A percentile compares a stretch with the other conserved stretches of the same genome.
These are phyloP conservation scores for Ephialtes manifestator DNA, from an alignment of 2,888 invertebrate genomes.

Conservation along the genomic window DNA sequence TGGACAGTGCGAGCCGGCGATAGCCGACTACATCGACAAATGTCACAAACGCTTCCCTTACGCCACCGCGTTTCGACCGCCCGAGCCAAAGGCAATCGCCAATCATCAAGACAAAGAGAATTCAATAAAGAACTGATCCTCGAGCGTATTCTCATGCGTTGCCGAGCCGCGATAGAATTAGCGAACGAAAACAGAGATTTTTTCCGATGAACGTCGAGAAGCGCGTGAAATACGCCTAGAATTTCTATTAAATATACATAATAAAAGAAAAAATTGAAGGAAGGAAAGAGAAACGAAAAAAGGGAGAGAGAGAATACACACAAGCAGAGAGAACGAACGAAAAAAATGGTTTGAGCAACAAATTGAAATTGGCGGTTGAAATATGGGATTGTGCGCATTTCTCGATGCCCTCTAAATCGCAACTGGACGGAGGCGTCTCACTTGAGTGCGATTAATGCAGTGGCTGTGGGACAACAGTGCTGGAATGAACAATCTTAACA, in stretches of 20 bases:
- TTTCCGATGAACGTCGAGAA: slow-evolving; percentile 38
- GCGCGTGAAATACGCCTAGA: slow-evolving; percentile 41
- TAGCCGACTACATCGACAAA: slow-evolving; percentile 90
- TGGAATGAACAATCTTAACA: slow-evolving; percentile 80
- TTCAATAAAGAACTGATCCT: slow-evolving; percentile 83
- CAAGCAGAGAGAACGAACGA: slow-evolving; percentile 15
- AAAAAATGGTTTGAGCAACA: slow-evolving; percentile 37
- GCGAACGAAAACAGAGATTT: slow-evolving; percentile 66
- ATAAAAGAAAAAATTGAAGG: slow-evolving; percentile 51
- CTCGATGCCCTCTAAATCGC: slow-evolving; percentile 35
- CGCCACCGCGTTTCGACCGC: slow-evolving; percentile 90
- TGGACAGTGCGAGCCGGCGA: slow-evolving; percentile 90
- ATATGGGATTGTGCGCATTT: slow-evolving; percentile 42
- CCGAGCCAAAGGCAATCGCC: slow-evolving; percentile 74
- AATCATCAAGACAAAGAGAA: slow-evolving; percentile 83
- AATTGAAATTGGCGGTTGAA: slow-evolving; percentile 49
- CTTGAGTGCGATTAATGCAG: slow-evolving; percentile 58
- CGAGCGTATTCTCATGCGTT: slow-evolving; percentile 75
- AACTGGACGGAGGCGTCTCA: slow-evolving; percentile 47
- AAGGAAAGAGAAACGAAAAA: slow-evolving; percentile 10
- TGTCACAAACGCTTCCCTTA: slow-evolving; percentile 93
- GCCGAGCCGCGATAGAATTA: slow-evolving; percentile 74
- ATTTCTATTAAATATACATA: slow-evolving; percentile 57
- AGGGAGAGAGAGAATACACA: slow-evolving; percentile 63
- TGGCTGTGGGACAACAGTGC: slow-evolving; percentile 74